A percentile compares a stretch with the other conserved stretches of the same genome.
These are phyloP conservation scores for Platyura marginata DNA, from an alignment of 1,140 invertebrate species.

Conservation along the genomic window DNA sequence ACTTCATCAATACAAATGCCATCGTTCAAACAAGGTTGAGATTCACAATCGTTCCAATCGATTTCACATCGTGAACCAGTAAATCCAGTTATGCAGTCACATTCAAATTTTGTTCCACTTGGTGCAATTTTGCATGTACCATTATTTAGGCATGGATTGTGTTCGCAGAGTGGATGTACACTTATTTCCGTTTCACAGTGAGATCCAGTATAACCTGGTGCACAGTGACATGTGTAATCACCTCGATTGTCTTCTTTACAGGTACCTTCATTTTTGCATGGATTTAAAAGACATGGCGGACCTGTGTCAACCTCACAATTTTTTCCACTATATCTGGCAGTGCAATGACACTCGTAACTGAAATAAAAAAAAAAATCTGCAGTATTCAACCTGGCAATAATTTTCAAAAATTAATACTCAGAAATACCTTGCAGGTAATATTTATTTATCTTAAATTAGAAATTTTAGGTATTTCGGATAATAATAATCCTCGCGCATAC, in stretches of 20 bases:
- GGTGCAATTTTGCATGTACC: conserved; percentile 41
- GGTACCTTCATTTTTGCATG: conserved; percentile 56
- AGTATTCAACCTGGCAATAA: too few relatives aligned
- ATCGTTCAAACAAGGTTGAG: conserved; percentile 62
- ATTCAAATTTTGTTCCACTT: conserved; percentile 35
- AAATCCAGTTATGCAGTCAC: conserved; percentile 44
- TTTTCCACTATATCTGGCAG: conserved; percentile 57
- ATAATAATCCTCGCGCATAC: too few relatives aligned
- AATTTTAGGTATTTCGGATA: too few relatives aligned
- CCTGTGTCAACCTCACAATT: conserved; percentile 67
- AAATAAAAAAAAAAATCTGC: too few relatives aligned
- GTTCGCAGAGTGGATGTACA: conserved; percentile 46
- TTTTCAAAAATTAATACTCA: too few relatives aligned
- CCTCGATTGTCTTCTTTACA: conserved; percentile 54
- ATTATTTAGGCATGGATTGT: conserved; percentile 53
- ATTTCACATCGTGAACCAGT: conserved; percentile 43
- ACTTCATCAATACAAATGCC: conserved; percentile 61
- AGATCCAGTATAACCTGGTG: conserved; percentile 47
- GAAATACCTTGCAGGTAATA: too few relatives aligned
- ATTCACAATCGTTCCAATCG: conserved; percentile 49
- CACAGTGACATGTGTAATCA: conserved; percentile 57
- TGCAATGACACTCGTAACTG: conserved; percentile 60
- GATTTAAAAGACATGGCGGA: conserved; percentile 43
- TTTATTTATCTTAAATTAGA: too few relatives aligned
- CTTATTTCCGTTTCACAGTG: conserved; percentile 62